A percentile compares a stretch with the other conserved stretches of the same genome.
phyloP scores from a whole-genome alignment of 2,888 invertebrate species.

The Tenthredo distinguenda region DNA sequence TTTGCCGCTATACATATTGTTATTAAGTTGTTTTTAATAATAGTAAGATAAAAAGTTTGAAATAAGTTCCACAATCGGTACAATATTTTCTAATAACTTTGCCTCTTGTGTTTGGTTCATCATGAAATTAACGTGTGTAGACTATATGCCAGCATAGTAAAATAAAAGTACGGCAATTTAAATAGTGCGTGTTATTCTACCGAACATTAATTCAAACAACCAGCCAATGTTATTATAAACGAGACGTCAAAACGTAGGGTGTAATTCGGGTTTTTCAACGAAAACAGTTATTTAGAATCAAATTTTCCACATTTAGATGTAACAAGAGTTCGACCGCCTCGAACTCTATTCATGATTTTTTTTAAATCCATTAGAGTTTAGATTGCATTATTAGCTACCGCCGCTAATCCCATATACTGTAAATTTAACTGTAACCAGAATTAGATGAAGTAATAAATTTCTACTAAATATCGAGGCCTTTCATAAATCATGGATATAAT shows the following conservation, averaged over 20 bases:
- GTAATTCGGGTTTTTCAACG: no score
- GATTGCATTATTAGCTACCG: neutral
- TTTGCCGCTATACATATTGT: slow-evolving; percentile 47
- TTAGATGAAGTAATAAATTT: slow-evolving; percentile 17
- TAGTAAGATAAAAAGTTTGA: slow-evolving; percentile 54
- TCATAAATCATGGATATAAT: neutral
- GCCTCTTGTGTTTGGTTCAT: slow-evolving; percentile 4
- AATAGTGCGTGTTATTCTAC: neutral
- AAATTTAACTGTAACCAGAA: slow-evolving; percentile 22
- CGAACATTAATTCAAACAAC: neutral
- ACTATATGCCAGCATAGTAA: slow-evolving; percentile 10
- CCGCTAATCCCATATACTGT: neutral
- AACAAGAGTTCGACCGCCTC: neutral
- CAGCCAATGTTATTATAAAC: neutral
- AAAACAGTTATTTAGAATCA: neutral
- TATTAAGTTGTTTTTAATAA: slow-evolving; percentile 56
- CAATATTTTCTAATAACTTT: slow-evolving; percentile 42
- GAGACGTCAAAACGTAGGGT: no score
- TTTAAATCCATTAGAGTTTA: neutral
- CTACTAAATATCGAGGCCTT: slow-evolving; percentile 1
- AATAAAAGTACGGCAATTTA: neutral
- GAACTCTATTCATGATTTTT: neutral
- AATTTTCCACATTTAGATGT: neutral
- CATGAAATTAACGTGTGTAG: slow-evolving; percentile 21
- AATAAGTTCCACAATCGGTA: slow-evolving; percentile 53